Conservation (phyloP, 2,888 invertebrate genomes). For the Apodemia hepburni region DNA sequence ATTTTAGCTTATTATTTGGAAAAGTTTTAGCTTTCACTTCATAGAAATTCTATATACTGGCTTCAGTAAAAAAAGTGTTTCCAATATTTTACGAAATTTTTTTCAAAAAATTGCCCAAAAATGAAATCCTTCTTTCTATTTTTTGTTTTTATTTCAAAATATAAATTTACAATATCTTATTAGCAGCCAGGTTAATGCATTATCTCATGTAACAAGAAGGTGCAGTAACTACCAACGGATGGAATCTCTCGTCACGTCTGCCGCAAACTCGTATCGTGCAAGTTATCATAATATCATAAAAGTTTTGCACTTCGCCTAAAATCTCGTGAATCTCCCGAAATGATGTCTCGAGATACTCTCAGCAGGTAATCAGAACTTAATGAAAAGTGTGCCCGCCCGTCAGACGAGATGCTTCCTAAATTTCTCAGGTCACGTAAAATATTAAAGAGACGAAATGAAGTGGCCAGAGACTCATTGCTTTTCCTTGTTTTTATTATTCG, state of each 20-base stretch:
- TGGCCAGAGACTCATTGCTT: slow-evolving; percentile 77
- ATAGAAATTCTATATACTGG: too few species aligned
- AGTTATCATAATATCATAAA: slow-evolving; percentile 77
- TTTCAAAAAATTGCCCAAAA: too few species aligned
- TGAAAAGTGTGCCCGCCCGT: slow-evolving; percentile 72
- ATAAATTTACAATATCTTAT: too few species aligned
- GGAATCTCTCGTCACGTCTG: slow-evolving; percentile 48
- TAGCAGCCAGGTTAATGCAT: too few species aligned
- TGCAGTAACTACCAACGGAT: neutral
- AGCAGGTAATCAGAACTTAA: slow-evolving; percentile 75
- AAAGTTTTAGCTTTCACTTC: too few species aligned
- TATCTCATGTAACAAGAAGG: neutral
- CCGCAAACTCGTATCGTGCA: slow-evolving; percentile 55
- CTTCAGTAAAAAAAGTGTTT: too few species aligned
- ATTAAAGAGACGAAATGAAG: slow-evolving; percentile 77
- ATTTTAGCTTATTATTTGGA: too few species aligned
- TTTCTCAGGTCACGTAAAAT: slow-evolving; percentile 80
- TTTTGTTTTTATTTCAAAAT: too few species aligned
- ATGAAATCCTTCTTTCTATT: too few species aligned
- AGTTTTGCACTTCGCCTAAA: slow-evolving; percentile 75
- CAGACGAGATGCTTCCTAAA: slow-evolving; percentile 56
- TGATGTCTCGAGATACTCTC: slow-evolving; percentile 59
- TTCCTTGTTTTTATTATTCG: slow-evolving; percentile 78
- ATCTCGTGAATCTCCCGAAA: slow-evolving; percentile 58
- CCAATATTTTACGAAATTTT: too few species aligned